These are phyloP conservation scores for Gephyroberyx darwinii DNA, from an alignment of 2,797 vertebrate species.

Conservation along the genomic window DNA sequence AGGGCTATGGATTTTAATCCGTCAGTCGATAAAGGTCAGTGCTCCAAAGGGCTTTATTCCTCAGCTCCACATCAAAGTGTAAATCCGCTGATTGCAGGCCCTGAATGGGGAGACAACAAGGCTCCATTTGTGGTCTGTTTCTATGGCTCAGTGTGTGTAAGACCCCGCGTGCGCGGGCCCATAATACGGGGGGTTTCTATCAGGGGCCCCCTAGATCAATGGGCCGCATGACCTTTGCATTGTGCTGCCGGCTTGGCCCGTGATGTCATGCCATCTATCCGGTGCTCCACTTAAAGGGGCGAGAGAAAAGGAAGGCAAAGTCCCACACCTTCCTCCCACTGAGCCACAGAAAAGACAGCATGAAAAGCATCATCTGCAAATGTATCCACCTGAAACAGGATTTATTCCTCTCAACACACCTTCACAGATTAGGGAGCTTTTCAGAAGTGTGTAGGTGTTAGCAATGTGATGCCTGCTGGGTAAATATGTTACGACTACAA, in stretches of 20 bases:
- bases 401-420: conserved; percentile 70
- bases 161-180: conserved; percentile 77
- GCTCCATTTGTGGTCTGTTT: conserved; percentile 82
- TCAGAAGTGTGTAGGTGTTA: conserved; percentile 40
- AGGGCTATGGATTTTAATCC: conserved; percentile 82
- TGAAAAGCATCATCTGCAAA: conserved; percentile 82
- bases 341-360: conserved; percentile 78
- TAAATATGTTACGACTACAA: conserved; percentile 39
- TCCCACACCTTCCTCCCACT: conserved; percentile 80
- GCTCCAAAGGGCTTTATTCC: conserved; percentile 85
- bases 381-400: conserved; percentile 77
- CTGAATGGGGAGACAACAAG: conserved; percentile 84
- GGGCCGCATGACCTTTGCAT: conserved; percentile 83
- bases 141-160: conserved; percentile 81
- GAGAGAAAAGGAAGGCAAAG: conserved; percentile 77
- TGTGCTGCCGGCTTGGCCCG: conserved; percentile 79
- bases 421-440: conserved; percentile 65
- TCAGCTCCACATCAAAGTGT: conserved; percentile 83
- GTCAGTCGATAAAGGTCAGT: conserved; percentile 84
- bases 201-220: conserved; percentile 84
- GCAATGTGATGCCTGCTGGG: conserved; percentile 47
- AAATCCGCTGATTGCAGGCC: conserved; percentile 85
- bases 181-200: conserved; percentile 81
- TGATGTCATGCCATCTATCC: conserved; percentile 85
- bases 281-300: conserved; percentile 80